phyloP scores from a whole-genome alignment of 2,888 invertebrate species.

The Protonemura montana region DNA sequence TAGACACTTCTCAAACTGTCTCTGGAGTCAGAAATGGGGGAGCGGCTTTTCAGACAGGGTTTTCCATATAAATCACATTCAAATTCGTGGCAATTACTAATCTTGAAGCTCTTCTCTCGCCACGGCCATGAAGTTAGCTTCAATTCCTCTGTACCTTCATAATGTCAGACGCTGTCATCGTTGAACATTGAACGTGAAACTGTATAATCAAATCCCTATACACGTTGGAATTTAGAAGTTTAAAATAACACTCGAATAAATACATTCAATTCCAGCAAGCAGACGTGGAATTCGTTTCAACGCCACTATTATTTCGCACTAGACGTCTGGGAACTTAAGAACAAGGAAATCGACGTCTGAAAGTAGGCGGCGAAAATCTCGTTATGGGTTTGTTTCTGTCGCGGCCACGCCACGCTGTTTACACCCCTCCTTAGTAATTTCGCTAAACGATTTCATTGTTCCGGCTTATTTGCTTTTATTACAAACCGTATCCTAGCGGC shows the following conservation, averaged over 20 bases:
- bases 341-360: background rate
- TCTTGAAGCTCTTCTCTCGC: background rate
- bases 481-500: background rate
- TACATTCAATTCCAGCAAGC: background rate
- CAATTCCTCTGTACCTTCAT: constrained; percentile 1
- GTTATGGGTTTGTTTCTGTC: no score
- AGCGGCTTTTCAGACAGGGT: constrained; percentile 14
- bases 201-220: constrained; percentile 12
- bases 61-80: constrained; percentile 31
- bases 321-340: background rate
- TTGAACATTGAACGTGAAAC: background rate
- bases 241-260: constrained; percentile 15
- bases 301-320: background rate
- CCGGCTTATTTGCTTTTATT: background rate
- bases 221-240: background rate
- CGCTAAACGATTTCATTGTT: background rate
- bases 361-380: background rate
- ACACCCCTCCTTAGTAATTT: background rate
- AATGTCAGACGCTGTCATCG: constrained; percentile 30
- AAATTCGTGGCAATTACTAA: constrained; percentile 29
- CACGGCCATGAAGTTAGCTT: background rate
- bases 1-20: constrained; percentile 7
- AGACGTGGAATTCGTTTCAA: constrained; percentile 4
- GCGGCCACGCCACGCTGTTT: background rate
- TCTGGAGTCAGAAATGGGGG: background rate